Base-by-base conservation (phyloP, 1,140 invertebrate species). In the Hylaeus anthracinus region DNA sequence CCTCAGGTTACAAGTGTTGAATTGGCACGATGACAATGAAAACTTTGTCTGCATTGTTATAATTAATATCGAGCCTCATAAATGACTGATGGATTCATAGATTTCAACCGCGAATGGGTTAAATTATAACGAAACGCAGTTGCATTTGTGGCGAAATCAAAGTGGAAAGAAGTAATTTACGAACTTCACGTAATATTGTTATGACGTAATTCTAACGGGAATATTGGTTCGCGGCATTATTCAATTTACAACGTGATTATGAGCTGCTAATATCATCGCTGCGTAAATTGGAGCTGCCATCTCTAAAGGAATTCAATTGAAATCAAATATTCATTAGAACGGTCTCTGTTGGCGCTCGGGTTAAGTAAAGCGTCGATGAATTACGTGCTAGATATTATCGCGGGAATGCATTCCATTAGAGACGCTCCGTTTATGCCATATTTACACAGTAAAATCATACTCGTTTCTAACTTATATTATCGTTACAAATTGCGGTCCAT, bases 221-320 rank as follows among this genome's bases (percentile, higher is more conserved):
- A 72, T 72, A 72, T 78, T 72, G 56, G 58, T 61, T 45, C 66
- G 45, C 6, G 63, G 67, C 58, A 43, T 78, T 37, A 78, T 71
- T 78, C 75, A 78, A 78, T 78, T 71, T 78, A 43, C 75, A 53
- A 78, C 14, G 55, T 41, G 75, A 77, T 77, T 70, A 77, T 56
- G 58, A 61, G 45, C 45, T 53, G 67, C 56, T 72, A 72, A 72
- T 71, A 78, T 63, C 56, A 72, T 53, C 58, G 67, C 15, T 67
- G 37, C n/a, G 58, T 15, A 72, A 69, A 78, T 77, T 78, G 75
- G 10, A 43, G 12, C n/a, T 2, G 41, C 48, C 56, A 3, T 63
- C 56, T 69, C 64, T 39, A 72, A 71, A 78, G 67, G 48, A 72
- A 63, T 72, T 72, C 58, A 63, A 78, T 63, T 72, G 75, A 72